These are phyloP conservation scores for Pelecanoides urinatrix DNA, from an alignment of 2,113 vertebrate genomes.

Conservation along the genomic window DNA sequence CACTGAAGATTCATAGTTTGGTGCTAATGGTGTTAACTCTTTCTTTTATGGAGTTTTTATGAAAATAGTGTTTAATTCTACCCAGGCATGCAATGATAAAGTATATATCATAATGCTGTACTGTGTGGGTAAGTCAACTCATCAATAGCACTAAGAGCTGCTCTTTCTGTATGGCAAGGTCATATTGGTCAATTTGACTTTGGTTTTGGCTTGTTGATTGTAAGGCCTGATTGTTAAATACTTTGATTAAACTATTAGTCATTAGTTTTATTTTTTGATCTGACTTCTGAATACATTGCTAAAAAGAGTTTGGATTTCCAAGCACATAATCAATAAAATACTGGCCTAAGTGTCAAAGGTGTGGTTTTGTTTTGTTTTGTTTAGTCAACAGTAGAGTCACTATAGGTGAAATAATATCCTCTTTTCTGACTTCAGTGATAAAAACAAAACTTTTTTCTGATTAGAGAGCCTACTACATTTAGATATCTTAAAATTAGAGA, in stretches of 20 bases:
- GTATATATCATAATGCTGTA: background rate
- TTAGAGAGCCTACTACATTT: background rate
- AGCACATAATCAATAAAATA: background rate
- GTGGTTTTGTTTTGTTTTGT: background rate
- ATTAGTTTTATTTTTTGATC: background rate
- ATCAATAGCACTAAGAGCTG: background rate
- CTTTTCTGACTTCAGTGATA: background rate
- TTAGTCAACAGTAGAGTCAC: background rate
- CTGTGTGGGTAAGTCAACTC: background rate
- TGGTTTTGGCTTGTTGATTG: background rate
- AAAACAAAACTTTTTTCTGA: background rate
- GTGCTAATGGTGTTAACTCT: background rate
- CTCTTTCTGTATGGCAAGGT: background rate
- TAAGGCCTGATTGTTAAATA: background rate
- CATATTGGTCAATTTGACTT: background rate
- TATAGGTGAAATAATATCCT: background rate
- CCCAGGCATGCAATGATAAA: background rate
- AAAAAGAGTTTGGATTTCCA: slow-evolving; percentile 5
- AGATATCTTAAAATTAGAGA: background rate
- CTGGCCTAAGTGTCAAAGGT: background rate
- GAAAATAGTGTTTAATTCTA: background rate
- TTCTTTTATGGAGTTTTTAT: background rate
- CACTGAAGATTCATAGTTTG: background rate
- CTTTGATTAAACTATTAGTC: background rate
- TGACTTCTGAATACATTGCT: background rate